A percentile compares a stretch with the other conserved stretches of the same genome.
phyloP scores from a whole-genome alignment of 1,140 invertebrate species.

The Neodiprion lecontei region DNA sequence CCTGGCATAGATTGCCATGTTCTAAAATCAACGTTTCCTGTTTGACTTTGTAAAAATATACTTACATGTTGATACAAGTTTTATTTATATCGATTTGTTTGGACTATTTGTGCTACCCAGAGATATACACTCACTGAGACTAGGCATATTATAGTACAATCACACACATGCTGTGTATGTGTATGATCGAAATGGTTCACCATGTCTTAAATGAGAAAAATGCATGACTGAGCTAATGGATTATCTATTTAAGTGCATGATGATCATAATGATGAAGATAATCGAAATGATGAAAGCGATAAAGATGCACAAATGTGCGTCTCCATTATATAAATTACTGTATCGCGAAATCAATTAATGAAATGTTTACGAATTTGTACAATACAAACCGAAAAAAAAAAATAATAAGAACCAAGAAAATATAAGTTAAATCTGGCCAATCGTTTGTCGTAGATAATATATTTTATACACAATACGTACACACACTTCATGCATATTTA shows the following conservation, averaged over 20 bases:
- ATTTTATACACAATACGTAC: slow-evolving; percentile 27
- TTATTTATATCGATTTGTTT: slow-evolving; percentile 50
- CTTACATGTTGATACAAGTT: slow-evolving; percentile 48
- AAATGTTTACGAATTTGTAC: slow-evolving; percentile 39
- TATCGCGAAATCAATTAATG: slow-evolving; percentile 45
- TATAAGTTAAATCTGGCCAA: slow-evolving; percentile 50
- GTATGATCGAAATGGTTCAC: slow-evolving; percentile 9
- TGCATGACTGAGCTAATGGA: slow-evolving; percentile 13
- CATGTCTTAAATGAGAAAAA: slow-evolving; percentile 6
- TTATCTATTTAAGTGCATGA: slow-evolving; percentile 10
- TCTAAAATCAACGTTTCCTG: slow-evolving; percentile 39
- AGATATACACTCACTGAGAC: slow-evolving; percentile 21
- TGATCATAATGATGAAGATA: slow-evolving; percentile 27
- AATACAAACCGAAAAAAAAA: slow-evolving; percentile 39
- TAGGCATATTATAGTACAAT: slow-evolving; percentile 24
- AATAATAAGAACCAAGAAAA: slow-evolving; percentile 33
- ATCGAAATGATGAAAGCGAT: slow-evolving; percentile 27
- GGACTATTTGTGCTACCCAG: slow-evolving; percentile 35
- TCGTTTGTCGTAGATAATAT: slow-evolving; percentile 51
- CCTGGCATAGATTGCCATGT: slow-evolving; percentile 28
- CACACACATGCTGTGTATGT: slow-evolving; percentile 17
- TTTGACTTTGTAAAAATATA: slow-evolving; percentile 52
- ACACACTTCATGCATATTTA: slow-evolving; percentile 42
- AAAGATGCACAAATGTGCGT: slow-evolving; percentile 27
- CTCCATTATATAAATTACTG: slow-evolving; percentile 32